Percentiles rank a stretch among this genome's conserved stretches.
Evolutionary conservation across 2,113 vertebrate genomes (phyloP).

Genomic region (Oriolus oriolus): DNA sequence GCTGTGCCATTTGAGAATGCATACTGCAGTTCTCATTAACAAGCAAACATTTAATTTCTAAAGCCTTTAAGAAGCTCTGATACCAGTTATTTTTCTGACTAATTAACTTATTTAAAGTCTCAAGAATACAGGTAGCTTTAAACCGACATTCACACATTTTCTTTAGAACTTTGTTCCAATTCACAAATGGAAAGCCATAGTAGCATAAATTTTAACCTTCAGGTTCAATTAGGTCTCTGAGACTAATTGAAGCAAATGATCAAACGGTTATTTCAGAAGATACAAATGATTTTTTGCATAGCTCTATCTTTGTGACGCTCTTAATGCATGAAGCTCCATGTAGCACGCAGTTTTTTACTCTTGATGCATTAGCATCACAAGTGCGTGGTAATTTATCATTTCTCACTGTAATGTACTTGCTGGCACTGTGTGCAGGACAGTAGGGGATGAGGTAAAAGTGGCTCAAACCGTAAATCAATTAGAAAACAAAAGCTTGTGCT

Average conservation of each 20-base stretch:
- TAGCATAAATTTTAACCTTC: conserved; percentile 38
- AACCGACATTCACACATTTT: background rate
- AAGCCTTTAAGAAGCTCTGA: background rate
- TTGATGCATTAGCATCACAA: conserved; percentile 78
- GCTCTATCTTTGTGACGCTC: background rate
- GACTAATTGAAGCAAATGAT: conserved; percentile 51
- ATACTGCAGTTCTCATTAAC: background rate
- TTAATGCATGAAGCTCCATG: conserved; percentile 46
- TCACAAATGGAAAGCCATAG: conserved; percentile 50
- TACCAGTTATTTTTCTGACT: background rate
- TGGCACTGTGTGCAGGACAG: conserved; percentile 75
- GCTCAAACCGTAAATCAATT: conserved; percentile 85
- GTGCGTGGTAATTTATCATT: conserved; percentile 80
- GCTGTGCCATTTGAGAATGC: background rate
- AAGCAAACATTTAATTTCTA: background rate
- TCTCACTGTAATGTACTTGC: conserved; percentile 76
- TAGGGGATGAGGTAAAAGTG: conserved; percentile 75
- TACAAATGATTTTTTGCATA: background rate
- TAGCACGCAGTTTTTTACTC: conserved; percentile 57
- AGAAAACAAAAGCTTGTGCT: conserved; percentile 85
- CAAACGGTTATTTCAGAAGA: conserved; percentile 49
- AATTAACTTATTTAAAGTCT: background rate
- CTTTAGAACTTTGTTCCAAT: conserved; percentile 27
- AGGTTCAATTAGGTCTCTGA: conserved; percentile 57
- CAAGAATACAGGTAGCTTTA: background rate